Evolutionary conservation across 1,140 invertebrate species (phyloP).

Genomic region (Cotesia glomerata): DNA sequence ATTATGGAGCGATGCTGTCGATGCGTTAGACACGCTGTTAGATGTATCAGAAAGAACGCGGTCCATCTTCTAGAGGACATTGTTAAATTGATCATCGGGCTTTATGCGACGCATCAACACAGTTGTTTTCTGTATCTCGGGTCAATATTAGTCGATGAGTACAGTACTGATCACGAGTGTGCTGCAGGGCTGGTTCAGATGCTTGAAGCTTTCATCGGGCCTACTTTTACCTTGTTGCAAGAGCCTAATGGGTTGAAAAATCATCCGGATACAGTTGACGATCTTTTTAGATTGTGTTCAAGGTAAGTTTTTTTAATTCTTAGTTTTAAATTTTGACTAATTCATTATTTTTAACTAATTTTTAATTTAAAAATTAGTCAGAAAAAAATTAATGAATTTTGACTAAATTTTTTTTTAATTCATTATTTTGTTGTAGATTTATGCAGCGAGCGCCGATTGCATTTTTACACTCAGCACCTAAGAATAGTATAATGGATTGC

Average conservation of each 20-base stretch:
- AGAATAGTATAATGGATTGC: conserved; percentile 81
- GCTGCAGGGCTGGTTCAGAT: conserved; percentile 80
- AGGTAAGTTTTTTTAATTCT: conserved; percentile 60
- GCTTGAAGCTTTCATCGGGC: conserved; percentile 84
- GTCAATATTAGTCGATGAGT: conserved; percentile 95
- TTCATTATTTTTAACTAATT: no score
- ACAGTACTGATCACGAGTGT: conserved; percentile 75
- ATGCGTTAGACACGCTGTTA: conserved; percentile 85
- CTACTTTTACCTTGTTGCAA: conserved; percentile 84
- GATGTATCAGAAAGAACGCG: conserved; percentile 83
- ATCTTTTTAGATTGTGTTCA: conserved; percentile 89
- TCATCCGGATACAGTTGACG: conserved; percentile 97
- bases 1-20: conserved; percentile 93
- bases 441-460: conserved; percentile 82
- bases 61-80: conserved; percentile 79
- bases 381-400: no score
- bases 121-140: conserved; percentile 95
- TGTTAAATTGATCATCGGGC: conserved; percentile 82
- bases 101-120: conserved; percentile 86
- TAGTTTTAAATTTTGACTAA: no score
- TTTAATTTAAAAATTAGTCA: no score
- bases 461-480: conserved; percentile 77
- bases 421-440: conserved; percentile 68
- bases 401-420: no score
- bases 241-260: conserved; percentile 79